These are phyloP conservation scores for Caenorhabditis plicata DNA, from an alignment of 2,888 invertebrate genomes.

Conservation along the genomic window DNA sequence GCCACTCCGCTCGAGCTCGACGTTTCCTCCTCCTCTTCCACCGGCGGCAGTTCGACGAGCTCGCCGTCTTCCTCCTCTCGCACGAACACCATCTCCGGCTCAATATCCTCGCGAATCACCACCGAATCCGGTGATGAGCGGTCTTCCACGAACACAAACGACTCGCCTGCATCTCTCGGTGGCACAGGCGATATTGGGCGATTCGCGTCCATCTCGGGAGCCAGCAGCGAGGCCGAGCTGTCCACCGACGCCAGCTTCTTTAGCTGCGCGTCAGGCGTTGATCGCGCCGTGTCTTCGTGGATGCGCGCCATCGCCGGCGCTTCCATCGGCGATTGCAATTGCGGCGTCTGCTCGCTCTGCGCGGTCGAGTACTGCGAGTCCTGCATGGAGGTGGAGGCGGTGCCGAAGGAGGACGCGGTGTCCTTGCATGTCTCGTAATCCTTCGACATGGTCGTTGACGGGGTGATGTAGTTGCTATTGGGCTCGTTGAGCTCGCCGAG, in stretches of 20 bases:
- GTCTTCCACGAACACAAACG: conserved; percentile 34
- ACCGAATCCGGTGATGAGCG: conserved; percentile 40
- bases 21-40: conserved; percentile 58
- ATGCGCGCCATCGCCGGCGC: conserved; percentile 15
- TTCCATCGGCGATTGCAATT: conserved; percentile 38
- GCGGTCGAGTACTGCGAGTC: conserved; percentile 53
- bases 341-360: conserved; percentile 37
- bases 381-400: conserved; percentile 49
- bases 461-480: conserved; percentile 33
- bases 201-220: conserved; percentile 43
- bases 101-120: conserved; percentile 23
- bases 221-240: conserved; percentile 41
- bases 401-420: conserved; percentile 46
- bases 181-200: conserved; percentile 53
- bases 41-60: conserved; percentile 46
- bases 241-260: conserved; percentile 39
- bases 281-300: conserved; percentile 38
- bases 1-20: conserved; percentile 48
- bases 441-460: conserved; percentile 39
- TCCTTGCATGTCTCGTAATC: conserved; percentile 55
- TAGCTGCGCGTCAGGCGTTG: conserved; percentile 47
- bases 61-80: neutral
- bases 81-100: conserved; percentile 1
- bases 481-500: conserved; percentile 20
- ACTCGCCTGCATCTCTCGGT: conserved; percentile 33